Conservation (phyloP, 2,113 vertebrate genomes). For the Lepisosteus oculatus region DNA sequence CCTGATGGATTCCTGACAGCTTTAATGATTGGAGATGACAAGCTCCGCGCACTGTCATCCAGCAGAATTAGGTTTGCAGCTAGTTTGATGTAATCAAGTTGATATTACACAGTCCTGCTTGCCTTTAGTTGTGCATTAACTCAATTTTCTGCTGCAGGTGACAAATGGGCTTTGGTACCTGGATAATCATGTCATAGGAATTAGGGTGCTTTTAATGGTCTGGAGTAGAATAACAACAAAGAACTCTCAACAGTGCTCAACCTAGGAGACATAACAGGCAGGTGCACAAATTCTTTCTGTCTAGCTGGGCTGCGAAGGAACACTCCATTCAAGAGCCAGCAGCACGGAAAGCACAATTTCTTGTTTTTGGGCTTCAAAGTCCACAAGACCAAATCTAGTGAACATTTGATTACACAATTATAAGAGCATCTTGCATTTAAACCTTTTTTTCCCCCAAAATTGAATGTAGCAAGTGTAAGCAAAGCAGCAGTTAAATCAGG, state of each 20-base stretch:
- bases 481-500: not conserved
- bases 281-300: constrained; percentile 66
- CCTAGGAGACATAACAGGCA: constrained; percentile 53
- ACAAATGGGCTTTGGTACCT: constrained; percentile 92
- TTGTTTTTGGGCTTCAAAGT: constrained; percentile 59
- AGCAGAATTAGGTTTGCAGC: constrained; percentile 98
- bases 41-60: constrained; percentile 94
- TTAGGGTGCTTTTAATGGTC: constrained; percentile 85
- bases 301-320: constrained; percentile 59
- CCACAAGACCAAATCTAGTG: constrained; percentile 50
- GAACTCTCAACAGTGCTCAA: constrained; percentile 52
- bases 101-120: constrained; percentile 96
- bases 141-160: constrained; percentile 94
- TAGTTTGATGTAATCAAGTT: constrained; percentile 98
- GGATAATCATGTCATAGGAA: constrained; percentile 92
- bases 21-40: constrained; percentile 99
- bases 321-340: constrained; percentile 58
- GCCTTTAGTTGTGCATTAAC: constrained; percentile 96
- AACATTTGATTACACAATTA: constrained; percentile 48
- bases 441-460: not conserved
- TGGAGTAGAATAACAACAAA: constrained; percentile 76
- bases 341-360: constrained; percentile 61
- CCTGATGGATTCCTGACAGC: constrained; percentile 99
- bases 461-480: not conserved
- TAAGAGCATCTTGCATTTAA: constrained; percentile 39